phyloP scores from a whole-genome alignment of 2,113 vertebrate genomes.

The Melierax canorus region DNA sequence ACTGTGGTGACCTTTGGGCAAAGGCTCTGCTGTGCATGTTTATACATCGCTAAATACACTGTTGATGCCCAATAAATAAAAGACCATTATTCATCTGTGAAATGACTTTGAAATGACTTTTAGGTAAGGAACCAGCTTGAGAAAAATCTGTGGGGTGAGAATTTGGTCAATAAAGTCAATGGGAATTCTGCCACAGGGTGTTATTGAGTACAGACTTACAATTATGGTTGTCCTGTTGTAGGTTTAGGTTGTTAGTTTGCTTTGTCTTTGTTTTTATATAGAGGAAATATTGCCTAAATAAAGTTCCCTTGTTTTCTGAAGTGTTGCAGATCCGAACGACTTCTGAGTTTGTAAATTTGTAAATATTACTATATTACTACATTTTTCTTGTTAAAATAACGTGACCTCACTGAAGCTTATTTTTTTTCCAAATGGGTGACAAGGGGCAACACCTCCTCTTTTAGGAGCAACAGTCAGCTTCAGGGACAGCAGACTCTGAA shows the following conservation, averaged over 20 bases:
- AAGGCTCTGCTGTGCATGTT: background rate
- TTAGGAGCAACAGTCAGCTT: accelerated
- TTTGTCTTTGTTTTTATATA: background rate
- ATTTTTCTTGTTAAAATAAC: background rate
- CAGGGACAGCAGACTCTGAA: background rate
- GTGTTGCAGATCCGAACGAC: background rate
- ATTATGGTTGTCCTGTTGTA: background rate
- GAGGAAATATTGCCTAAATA: background rate
- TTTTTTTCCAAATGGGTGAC: background rate
- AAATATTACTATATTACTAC: background rate
- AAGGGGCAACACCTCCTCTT: background rate
- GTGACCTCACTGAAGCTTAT: background rate
- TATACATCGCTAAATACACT: background rate
- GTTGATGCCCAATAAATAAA: background rate
- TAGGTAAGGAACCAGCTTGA: background rate
- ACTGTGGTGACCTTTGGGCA: background rate
- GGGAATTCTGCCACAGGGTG: background rate
- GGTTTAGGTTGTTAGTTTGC: background rate
- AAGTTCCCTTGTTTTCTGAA: background rate
- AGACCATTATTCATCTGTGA: background rate
- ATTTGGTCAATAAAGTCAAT: background rate
- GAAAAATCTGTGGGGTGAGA: background rate
- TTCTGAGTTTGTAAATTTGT: background rate
- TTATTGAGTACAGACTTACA: background rate
- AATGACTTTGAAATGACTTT: background rate